A percentile compares a stretch with the other conserved stretches of the same genome.
Evolutionary conservation across 2,113 vertebrate species (phyloP).

Genomic region (Corynorhinus townsendii): DNA sequence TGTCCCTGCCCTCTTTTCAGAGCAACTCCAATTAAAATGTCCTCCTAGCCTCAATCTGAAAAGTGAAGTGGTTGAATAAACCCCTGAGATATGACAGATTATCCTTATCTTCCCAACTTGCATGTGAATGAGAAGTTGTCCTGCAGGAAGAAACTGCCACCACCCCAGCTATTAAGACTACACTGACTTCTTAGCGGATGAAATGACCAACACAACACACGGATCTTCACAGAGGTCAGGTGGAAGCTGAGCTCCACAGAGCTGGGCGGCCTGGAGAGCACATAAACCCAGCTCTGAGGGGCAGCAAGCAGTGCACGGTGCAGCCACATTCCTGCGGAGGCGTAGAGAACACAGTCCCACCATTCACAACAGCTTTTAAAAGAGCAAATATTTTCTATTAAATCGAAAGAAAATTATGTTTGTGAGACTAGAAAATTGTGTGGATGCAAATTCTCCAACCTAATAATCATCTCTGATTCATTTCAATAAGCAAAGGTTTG

Average conservation of each 20-base stretch:
- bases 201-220: neutral
- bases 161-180: neutral
- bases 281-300: neutral
- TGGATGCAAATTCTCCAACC: conserved; percentile 71
- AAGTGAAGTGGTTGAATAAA: conserved; percentile 18
- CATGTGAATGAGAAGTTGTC: neutral
- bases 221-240: neutral
- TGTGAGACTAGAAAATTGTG: conserved; percentile 72
- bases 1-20: neutral
- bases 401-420: conserved; percentile 72
- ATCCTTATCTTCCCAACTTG: neutral
- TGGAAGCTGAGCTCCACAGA: neutral
- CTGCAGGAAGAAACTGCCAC: neutral
- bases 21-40: conserved; percentile 44
- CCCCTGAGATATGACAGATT: neutral
- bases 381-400: conserved; percentile 74
- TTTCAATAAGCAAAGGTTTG: conserved; percentile 75
- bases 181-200: neutral
- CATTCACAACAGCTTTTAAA: conserved; percentile 65
- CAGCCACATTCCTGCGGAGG: neutral
- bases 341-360: neutral
- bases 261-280: neutral
- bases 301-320: neutral
- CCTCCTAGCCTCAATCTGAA: conserved; percentile 17
- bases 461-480: conserved; percentile 68